Percentiles rank a stretch among this genome's conserved stretches.
Evolutionary conservation across 2,888 invertebrate species (phyloP).

Genomic region (Priapulus caudatus): DNA sequence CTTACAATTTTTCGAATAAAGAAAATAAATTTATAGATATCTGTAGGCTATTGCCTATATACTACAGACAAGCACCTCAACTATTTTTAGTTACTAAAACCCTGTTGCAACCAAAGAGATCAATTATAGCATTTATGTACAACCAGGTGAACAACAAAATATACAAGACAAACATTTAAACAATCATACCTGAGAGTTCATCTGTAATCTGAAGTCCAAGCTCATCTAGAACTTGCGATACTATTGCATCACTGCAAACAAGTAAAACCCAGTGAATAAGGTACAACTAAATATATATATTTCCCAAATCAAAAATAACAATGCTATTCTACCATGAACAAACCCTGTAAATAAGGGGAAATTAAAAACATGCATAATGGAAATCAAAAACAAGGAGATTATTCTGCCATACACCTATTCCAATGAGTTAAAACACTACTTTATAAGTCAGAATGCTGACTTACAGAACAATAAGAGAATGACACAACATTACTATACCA

Average conservation of each 20-base stretch:
- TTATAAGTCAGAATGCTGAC: neutral
- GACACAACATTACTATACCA: neutral
- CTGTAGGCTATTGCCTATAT: too few species aligned
- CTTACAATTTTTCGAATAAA: too few species aligned
- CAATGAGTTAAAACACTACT: neutral
- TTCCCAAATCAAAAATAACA: neutral
- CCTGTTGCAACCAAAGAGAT: too few species aligned
- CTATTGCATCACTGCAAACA: slow-evolving; percentile 68
- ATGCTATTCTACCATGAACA: neutral
- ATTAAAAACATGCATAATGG: neutral
- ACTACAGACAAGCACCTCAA: too few species aligned
- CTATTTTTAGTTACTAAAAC: too few species aligned
- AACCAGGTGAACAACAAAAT: too few species aligned
- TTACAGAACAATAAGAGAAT: neutral
- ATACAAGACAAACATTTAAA: too few species aligned
- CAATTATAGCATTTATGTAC: too few species aligned
- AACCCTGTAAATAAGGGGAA: neutral
- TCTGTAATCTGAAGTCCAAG: slow-evolving; percentile 88
- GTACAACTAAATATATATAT: neutral
- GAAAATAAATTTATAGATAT: too few species aligned
- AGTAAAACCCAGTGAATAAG: slow-evolving; percentile 8
- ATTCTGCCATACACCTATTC: neutral
- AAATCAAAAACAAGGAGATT: neutral
- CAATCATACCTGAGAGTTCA: too few species aligned
- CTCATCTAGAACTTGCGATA: slow-evolving; percentile 91